These are phyloP conservation scores for Epizoanthus ramosus DNA, from an alignment of 92 coral and sea anemone genomes.

Conservation along the genomic window DNA sequence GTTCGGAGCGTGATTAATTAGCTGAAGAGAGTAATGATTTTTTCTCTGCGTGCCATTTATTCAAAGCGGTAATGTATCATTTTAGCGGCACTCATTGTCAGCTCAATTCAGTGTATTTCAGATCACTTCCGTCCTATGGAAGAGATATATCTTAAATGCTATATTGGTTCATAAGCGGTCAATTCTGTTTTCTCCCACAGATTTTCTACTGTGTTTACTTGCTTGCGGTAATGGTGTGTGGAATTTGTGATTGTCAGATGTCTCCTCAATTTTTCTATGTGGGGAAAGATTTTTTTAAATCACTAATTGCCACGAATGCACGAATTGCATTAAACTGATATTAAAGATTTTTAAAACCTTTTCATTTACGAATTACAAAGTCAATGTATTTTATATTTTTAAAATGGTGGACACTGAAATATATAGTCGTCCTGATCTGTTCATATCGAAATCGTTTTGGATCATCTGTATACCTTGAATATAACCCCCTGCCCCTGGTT, in stretches of 20 bases:
- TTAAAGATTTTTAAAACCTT: too few species aligned
- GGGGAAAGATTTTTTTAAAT: neutral
- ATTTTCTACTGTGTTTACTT: neutral
- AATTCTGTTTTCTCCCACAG: neutral
- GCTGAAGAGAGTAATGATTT: slow-evolving; percentile 1
- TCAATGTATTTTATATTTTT: too few species aligned
- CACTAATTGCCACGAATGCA: neutral
- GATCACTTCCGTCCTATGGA: slow-evolving; percentile 2
- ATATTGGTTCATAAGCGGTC: neutral
- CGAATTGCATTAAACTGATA: neutral
- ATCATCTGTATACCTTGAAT: too few species aligned
- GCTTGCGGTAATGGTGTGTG: neutral
- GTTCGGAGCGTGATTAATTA: neutral
- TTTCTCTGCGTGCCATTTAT: slow-evolving; percentile 18
- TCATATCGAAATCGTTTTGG: too few species aligned
- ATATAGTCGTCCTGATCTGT: too few species aligned
- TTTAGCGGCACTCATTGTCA: slow-evolving; percentile 1
- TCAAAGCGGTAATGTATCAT: slow-evolving; percentile 18
- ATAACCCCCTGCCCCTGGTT: too few species aligned
- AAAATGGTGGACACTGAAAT: too few species aligned
- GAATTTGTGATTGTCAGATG: neutral
- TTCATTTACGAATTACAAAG: too few species aligned
- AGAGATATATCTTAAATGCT: neutral
- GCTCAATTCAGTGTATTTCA: neutral
- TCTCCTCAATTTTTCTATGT: neutral